Percentiles rank a stretch among this genome's conserved stretches.
These are phyloP conservation scores for Meliscaeva auricollis DNA, from an alignment of 2,888 invertebrate genomes.

Conservation along the genomic window DNA sequence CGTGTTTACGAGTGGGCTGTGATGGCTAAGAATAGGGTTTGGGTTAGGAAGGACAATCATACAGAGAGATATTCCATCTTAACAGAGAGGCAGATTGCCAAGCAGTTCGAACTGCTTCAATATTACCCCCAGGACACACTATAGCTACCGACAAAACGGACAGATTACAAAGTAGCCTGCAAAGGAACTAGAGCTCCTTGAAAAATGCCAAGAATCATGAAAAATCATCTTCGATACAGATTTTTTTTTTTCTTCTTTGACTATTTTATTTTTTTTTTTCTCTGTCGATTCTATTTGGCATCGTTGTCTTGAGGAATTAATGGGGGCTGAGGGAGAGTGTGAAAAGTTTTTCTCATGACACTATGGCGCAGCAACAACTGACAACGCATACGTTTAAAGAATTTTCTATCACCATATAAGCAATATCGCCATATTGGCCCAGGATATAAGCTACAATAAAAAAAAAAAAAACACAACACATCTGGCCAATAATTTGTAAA, in stretches of 20 bases:
- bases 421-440: slow-evolving; percentile 67
- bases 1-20: slow-evolving; percentile 3
- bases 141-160: slow-evolving; percentile 51
- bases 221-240: slow-evolving; percentile 67
- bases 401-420: slow-evolving; percentile 71
- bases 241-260: slow-evolving; percentile 25
- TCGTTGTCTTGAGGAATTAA: slow-evolving; percentile 3
- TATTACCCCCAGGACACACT: slow-evolving; percentile 33
- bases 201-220: slow-evolving; percentile 69
- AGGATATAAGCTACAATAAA: slow-evolving; percentile 5
- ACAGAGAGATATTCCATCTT: slow-evolving; percentile 19
- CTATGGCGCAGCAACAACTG: slow-evolving; percentile 66
- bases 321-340: not conserved
- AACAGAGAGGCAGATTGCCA: slow-evolving; percentile 40
- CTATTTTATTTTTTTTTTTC: too few species aligned
- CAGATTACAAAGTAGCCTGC: slow-evolving; percentile 72
- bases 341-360: slow-evolving; percentile 51
- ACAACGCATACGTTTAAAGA: slow-evolving; percentile 74
- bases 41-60: not conserved
- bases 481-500: slow-evolving; percentile 57
- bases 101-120: slow-evolving; percentile 49
- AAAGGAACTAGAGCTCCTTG: slow-evolving; percentile 38
- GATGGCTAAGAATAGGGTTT: not conserved
- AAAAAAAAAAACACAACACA: slow-evolving; percentile 36
- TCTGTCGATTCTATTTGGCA: slow-evolving; percentile 51